Conservation (phyloP, 2,888 invertebrate species). For the Drosophila quasianomalipes region DNA sequence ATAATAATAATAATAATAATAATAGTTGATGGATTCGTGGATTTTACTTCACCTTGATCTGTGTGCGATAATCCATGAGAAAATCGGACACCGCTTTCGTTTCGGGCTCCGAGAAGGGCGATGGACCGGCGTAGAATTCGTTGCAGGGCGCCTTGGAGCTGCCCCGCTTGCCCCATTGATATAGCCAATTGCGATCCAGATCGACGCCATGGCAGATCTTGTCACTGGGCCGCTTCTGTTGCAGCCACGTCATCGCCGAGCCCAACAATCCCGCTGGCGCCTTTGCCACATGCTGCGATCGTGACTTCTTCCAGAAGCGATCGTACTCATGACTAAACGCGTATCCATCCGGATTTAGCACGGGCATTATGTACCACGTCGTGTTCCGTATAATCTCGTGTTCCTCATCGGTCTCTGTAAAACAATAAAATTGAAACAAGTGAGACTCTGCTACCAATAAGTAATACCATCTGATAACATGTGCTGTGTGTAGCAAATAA, state of each 20-base stretch:
- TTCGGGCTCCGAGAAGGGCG: constrained; percentile 92
- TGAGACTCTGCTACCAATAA: neutral
- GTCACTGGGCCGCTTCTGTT: constrained; percentile 74
- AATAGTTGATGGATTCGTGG: neutral
- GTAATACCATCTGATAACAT: too few species aligned
- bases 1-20: neutral
- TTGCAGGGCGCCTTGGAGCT: constrained; percentile 91
- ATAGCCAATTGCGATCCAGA: constrained; percentile 92
- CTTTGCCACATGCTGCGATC: constrained; percentile 86
- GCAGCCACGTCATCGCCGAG: constrained; percentile 84
- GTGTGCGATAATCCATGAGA: constrained; percentile 87
- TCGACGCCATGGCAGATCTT: constrained; percentile 90
- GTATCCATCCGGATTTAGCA: constrained; percentile 92
- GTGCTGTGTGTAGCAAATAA: neutral
- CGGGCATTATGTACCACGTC: constrained; percentile 91
- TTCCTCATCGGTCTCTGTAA: constrained; percentile 70
- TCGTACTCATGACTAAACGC: constrained; percentile 91
- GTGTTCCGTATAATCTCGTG: constrained; percentile 82
- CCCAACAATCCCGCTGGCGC: constrained; percentile 77
- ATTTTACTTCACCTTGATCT: constrained; percentile 86
- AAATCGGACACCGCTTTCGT: constrained; percentile 89
- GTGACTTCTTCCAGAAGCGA: constrained; percentile 92
- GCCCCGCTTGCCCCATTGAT: constrained; percentile 90
- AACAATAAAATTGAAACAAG: neutral
- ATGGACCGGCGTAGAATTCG: constrained; percentile 90